Percentiles rank a stretch among this genome's conserved stretches.
phyloP scores from a whole-genome alignment of 2,888 invertebrate genomes.

The Cryptus armator region DNA sequence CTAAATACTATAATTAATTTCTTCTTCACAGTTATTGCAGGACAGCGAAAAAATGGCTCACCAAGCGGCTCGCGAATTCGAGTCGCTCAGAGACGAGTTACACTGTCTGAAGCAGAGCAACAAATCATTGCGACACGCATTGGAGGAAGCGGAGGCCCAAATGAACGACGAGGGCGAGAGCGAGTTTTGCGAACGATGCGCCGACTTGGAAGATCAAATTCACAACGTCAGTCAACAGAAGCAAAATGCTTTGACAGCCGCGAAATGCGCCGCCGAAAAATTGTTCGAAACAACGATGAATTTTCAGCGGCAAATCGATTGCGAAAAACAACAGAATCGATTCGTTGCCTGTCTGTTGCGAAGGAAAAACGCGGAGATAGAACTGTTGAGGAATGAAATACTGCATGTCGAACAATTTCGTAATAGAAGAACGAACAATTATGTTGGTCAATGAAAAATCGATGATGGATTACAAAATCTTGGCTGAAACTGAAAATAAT shows the following conservation, averaged over 20 bases:
- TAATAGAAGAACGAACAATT: conserved; percentile 46
- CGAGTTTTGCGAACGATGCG: conserved; percentile 71
- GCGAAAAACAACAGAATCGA: conserved; percentile 68
- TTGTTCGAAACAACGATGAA: conserved; percentile 68
- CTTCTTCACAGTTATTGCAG: conserved; percentile 72
- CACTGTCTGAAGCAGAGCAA: conserved; percentile 71
- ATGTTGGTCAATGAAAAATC: conserved; percentile 47
- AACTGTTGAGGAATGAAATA: conserved; percentile 71
- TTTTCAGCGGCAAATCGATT: conserved; percentile 69
- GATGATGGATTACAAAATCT: not conserved
- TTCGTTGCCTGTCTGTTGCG: conserved; percentile 65
- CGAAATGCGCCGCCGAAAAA: conserved; percentile 75
- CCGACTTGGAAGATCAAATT: conserved; percentile 65
- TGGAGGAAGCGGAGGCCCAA: conserved; percentile 66
- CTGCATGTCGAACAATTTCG: conserved; percentile 58
- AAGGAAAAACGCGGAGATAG: conserved; percentile 72
- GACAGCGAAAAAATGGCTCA: conserved; percentile 76
- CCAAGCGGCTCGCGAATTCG: conserved; percentile 77
- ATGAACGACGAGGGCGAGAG: conserved; percentile 53
- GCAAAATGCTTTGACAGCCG: conserved; percentile 72
- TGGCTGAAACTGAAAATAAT: not conserved
- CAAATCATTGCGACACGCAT: conserved; percentile 68
- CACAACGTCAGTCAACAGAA: conserved; percentile 71
- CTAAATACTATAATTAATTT: conserved; percentile 24
- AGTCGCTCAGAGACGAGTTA: conserved; percentile 74